Base-by-base conservation (phyloP, 2,797 vertebrate genomes). In the Lepilemur septentrionalis region DNA sequence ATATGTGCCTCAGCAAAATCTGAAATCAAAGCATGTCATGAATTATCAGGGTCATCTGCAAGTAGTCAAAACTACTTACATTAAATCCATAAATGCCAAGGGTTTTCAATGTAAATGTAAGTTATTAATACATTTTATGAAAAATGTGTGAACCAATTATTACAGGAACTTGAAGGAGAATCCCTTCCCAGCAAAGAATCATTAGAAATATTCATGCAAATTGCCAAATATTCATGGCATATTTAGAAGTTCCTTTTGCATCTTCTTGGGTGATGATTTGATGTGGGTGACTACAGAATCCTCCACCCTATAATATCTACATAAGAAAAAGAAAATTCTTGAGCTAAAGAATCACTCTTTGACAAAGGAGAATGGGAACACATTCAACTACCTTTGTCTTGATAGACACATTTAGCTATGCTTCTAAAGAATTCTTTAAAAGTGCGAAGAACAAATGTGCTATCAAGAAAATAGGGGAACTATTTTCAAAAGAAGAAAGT, bases 371-470 rank as follows among this genome's bases (percentile, higher is more conserved):
- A 35, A 82, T 76, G 73, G n/a, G 18, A 72, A 96, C 80, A 85
- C 13, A 80, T 65, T 85, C 84, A 57, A 72, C 13, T 52, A 90
- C n/a, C 83, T 95, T 35, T 81, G 69, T 72, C 93, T 70, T 57
- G 70, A 52, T 41, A 88, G 90, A 90, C 32, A 57, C 10, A 83
- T 38, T 52, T 81, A 95, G 91, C 84, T 95, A 23, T 11, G 50
- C 38, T 90, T 94, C 92, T 81, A 28, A 80, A 92, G 65, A 46
- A 73, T 30, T 95, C 92, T 93, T 89, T 18, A 82, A 84, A 93
- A 96, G 76, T 65, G 30, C 81, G 89, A 95, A 93, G 93, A 97
- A 96, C 87, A 96, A 72, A 95, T n/a, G 57, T 52, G 85, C 41
- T 20, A 17, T 0, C 96, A 57, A 69, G 63, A 97, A 97, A 97